Base-by-base conservation (phyloP, 2,113 vertebrate species). In the Onychostruthus taczanowskii region DNA sequence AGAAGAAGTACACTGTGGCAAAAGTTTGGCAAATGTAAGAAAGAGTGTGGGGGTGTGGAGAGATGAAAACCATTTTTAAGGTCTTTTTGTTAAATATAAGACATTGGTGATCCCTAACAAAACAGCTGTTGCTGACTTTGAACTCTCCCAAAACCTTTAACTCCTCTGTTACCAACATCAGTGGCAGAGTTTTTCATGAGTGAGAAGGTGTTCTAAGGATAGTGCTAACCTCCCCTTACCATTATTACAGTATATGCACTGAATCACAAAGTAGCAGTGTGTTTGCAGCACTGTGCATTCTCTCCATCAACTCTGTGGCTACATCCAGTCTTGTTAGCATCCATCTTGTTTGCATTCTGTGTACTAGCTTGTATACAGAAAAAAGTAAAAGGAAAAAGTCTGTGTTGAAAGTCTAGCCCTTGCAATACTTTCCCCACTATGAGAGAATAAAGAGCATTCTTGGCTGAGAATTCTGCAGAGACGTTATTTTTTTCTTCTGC, bases 1-100 rank as follows among this genome's bases (percentile, higher is more conserved):
- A 98, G 87, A 98, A 97, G 94, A 98, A 97, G 92, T 87, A 39
- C 66, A 94, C 93, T 6, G 88, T 98, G 92, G 98, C 97, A 94
- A 97, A 97, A 90, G 95, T 97, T 47, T 82, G 97, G 95, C 98
- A 97, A 95, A 98, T 39, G 99, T 99, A 98, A 94, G 96, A 76
- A 77, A 16, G 75, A 30, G 56, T 39, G 31, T 13, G 44, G 33
- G 19, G 31, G 9, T 2, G 6, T 41, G n/a, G 64, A 37, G 70
- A 24, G 62, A 66, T 30, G 31, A 70, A 84, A 20, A 64, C 27
- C 15, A 68, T 46, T 67, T 66, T 13, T 1, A 50, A 76, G 41
- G 13, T 91, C 18, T 30, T 81, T 47, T 73, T 53, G 66, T 46
- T 74, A 85, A 81, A 67, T 27, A 3, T 28, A 70, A 59, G 44